A percentile compares a stretch with the other conserved stretches of the same genome.
These are phyloP conservation scores for Tigriopus californicus DNA, from an alignment of 2,888 invertebrate genomes.

Conservation along the genomic window DNA sequence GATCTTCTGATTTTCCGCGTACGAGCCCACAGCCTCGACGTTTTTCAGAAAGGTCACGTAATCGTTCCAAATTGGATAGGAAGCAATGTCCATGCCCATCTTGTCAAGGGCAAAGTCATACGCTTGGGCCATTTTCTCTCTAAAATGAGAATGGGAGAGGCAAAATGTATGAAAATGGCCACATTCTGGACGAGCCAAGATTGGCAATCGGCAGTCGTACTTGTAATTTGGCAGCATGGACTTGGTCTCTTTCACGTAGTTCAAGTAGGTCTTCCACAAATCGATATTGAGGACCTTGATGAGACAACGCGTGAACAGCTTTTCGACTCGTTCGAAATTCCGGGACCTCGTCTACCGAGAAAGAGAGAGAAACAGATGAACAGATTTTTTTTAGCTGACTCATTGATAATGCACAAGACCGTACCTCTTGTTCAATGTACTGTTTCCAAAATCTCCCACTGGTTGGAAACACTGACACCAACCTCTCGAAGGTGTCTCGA, in stretches of 20 bases:
- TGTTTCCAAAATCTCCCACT: constrained; percentile 97
- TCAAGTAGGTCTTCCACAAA: constrained; percentile 90
- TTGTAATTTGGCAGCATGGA: constrained; percentile 77
- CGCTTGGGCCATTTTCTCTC: constrained; percentile 98
- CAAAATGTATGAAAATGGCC: constrained; percentile 21
- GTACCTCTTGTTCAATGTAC: constrained; percentile 90
- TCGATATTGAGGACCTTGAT: constrained; percentile 98
- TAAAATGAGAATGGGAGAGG: constrained; percentile 28
- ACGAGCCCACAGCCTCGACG: constrained; percentile 92
- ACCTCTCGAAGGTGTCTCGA: constrained; percentile 68
- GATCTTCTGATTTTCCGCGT: constrained; percentile 98
- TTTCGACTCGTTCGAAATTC: constrained; percentile 33
- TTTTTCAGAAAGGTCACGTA: constrained; percentile 89
- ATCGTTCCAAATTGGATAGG: constrained; percentile 92
- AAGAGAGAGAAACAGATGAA: constrained; percentile 18
- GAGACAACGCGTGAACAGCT: constrained; percentile 92
- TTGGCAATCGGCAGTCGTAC: constrained; percentile 35
- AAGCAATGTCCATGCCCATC: constrained; percentile 94
- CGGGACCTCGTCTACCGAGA: constrained; percentile 78
- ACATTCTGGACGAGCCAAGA: too few species aligned
- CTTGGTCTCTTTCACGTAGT: constrained; percentile 95
- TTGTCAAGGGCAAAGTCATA: constrained; percentile 98
- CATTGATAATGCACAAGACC: too few species aligned
- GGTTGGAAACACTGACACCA: constrained; percentile 85
- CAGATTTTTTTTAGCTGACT: constrained; percentile 1